A percentile compares a stretch with the other conserved stretches of the same genome.
Conservation (phyloP, 2,797 vertebrate species). For the Periparus ater region DNA sequence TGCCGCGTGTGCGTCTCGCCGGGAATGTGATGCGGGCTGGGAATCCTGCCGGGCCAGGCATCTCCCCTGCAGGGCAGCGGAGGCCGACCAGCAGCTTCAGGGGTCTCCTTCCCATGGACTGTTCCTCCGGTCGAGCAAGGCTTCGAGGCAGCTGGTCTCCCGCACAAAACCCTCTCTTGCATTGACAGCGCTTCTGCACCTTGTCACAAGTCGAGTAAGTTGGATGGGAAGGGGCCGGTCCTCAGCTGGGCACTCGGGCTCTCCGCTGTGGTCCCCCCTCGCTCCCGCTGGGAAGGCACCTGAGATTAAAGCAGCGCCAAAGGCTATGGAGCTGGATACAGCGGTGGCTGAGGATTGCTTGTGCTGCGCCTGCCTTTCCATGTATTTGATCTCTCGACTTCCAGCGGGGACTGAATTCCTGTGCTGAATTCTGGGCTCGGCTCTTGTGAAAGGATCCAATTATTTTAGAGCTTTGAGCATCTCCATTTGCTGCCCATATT, state of each 20-base stretch:
- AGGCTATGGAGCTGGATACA: not conserved
- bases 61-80: not conserved
- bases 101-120: not conserved
- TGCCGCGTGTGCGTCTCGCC: conserved; percentile 20
- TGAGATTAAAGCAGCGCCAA: conserved; percentile 5
- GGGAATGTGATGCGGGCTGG: conserved; percentile 21
- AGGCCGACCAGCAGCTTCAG: not conserved
- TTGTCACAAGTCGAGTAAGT: conserved; percentile 62
- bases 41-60: not conserved
- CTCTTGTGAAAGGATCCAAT: conserved; percentile 64
- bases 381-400: conserved; percentile 54
- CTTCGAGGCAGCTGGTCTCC: not conserved
- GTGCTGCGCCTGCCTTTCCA: conserved; percentile 19
- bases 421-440: conserved; percentile 56
- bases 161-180: not conserved
- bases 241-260: not conserved
- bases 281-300: conserved; percentile 9
- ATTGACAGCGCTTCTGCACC: conserved; percentile 42
- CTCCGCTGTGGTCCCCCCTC: not conserved
- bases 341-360: conserved; percentile 10
- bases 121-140: not conserved
- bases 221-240: conserved; percentile 28
- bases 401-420: conserved; percentile 63
- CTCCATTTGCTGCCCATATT: conserved; percentile 68
- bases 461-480: conserved; percentile 67